phyloP scores from a whole-genome alignment of 2,888 invertebrate genomes.

The Phortica okadai region DNA sequence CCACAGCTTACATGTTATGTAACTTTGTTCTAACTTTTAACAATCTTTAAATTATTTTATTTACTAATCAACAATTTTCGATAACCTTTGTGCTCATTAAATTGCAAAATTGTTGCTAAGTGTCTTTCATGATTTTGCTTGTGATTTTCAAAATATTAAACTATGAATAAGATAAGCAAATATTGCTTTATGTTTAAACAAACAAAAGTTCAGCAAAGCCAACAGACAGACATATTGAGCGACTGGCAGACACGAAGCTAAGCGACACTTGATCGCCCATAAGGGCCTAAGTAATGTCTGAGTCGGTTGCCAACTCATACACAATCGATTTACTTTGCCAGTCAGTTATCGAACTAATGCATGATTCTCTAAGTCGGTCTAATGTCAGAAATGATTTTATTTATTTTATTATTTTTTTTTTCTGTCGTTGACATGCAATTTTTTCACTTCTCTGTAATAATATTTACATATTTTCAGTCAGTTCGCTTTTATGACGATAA shows the following conservation, averaged over 20 bases:
- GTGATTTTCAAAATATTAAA: neutral
- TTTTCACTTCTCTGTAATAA: slow-evolving; percentile 25
- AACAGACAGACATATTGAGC: neutral
- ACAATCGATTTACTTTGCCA: neutral
- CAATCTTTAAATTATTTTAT: too few species aligned
- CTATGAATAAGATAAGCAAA: slow-evolving; percentile 11
- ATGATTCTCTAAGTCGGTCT: neutral
- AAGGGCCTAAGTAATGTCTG: slow-evolving; percentile 1
- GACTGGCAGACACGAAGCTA: neutral
- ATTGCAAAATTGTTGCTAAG: neutral
- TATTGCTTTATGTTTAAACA: slow-evolving; percentile 12
- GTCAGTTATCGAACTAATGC: neutral
- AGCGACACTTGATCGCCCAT: slow-evolving; percentile 7
- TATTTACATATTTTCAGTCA: slow-evolving; percentile 23
- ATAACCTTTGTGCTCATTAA: too few species aligned
- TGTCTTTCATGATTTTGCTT: neutral
- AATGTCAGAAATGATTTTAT: neutral
- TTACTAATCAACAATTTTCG: too few species aligned
- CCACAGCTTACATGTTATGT: too few species aligned
- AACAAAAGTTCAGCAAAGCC: neutral
- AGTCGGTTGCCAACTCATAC: neutral
- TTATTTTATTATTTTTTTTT: neutral
- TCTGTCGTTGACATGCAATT: slow-evolving; percentile 4
- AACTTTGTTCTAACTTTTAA: too few species aligned
- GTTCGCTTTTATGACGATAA: slow-evolving; percentile 12